phyloP scores from a whole-genome alignment of 2,113 vertebrate genomes.

The Ceyx melanurus region DNA sequence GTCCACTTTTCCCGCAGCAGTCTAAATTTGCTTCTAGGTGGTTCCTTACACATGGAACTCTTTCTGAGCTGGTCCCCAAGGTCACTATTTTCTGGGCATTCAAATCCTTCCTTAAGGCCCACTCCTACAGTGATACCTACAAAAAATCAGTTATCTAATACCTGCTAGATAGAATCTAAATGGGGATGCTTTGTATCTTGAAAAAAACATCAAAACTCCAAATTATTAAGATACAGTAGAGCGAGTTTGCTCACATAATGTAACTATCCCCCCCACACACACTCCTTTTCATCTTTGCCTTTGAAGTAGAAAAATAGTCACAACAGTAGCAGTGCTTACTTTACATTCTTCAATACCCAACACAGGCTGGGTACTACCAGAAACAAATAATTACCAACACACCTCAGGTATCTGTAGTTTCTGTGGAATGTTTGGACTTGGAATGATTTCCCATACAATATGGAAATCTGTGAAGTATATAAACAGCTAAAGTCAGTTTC shows the following conservation, averaged over 20 bases:
- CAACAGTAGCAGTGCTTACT: neutral
- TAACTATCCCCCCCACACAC: neutral
- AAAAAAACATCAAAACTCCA: neutral
- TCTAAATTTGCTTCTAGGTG: constrained; percentile 28
- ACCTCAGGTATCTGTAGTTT: neutral
- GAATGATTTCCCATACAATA: neutral
- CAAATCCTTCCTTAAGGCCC: constrained; percentile 19
- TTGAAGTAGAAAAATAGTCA: neutral
- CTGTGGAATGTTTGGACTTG: neutral
- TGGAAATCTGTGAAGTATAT: neutral
- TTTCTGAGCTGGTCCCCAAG: constrained; percentile 12
- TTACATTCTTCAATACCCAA: neutral
- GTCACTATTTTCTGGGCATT: constrained; percentile 17
- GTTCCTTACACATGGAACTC: constrained; percentile 13
- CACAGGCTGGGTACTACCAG: neutral
- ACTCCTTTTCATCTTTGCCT: neutral
- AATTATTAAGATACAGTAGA: neutral
- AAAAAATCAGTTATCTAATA: constrained; percentile 35
- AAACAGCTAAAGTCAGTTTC: neutral
- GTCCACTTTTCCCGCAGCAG: neutral
- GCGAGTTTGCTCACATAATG: neutral
- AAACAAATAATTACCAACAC: neutral
- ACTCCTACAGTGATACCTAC: neutral
- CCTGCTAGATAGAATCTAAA: neutral
- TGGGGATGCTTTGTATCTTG: neutral